Evolutionary conservation across 1,140 invertebrate genomes (phyloP).

Genomic region (Drosophila obscura): DNA sequence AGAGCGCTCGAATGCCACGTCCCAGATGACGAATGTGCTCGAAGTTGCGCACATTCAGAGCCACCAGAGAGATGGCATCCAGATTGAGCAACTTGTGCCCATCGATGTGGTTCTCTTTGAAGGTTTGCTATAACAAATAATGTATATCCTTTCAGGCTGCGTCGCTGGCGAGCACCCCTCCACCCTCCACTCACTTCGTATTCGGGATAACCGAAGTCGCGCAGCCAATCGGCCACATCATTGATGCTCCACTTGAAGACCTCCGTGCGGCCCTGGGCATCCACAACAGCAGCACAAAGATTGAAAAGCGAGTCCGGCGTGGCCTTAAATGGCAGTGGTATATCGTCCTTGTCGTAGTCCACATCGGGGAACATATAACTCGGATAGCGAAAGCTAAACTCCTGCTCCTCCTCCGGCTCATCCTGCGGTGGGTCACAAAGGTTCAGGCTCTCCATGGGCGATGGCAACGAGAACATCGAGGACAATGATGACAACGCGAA

Average conservation of each 20-base stretch:
- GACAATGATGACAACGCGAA: conserved; percentile 32
- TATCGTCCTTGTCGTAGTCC: conserved; percentile 61
- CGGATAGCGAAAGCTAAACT: conserved; percentile 65
- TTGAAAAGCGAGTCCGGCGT: conserved; percentile 68
- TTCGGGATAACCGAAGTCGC: conserved; percentile 67
- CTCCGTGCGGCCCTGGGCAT: conserved; percentile 59
- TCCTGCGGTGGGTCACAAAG: conserved; percentile 46
- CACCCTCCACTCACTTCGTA: conserved; percentile 66
- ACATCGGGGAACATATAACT: conserved; percentile 69
- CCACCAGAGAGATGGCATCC: conserved; percentile 69
- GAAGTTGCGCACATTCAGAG: conserved; percentile 72
- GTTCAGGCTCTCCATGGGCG: conserved; percentile 47
- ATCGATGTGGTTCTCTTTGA: conserved; percentile 71
- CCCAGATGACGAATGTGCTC: conserved; percentile 72
- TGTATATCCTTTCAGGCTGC: background rate
- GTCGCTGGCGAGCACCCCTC: background rate
- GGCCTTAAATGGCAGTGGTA: conserved; percentile 62
- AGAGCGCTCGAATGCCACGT: conserved; percentile 63
- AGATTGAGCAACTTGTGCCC: conserved; percentile 71
- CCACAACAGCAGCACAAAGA: conserved; percentile 59
- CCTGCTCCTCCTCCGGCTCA: conserved; percentile 40
- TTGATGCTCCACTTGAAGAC: conserved; percentile 74
- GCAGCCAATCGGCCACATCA: conserved; percentile 71
- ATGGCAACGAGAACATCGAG: conserved; percentile 32
- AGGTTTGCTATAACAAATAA: conserved; percentile 62